A percentile compares a stretch with the other conserved stretches of the same genome.
phyloP scores from a whole-genome alignment of 2,797 vertebrate species.

The Luscinia megarhynchos region DNA sequence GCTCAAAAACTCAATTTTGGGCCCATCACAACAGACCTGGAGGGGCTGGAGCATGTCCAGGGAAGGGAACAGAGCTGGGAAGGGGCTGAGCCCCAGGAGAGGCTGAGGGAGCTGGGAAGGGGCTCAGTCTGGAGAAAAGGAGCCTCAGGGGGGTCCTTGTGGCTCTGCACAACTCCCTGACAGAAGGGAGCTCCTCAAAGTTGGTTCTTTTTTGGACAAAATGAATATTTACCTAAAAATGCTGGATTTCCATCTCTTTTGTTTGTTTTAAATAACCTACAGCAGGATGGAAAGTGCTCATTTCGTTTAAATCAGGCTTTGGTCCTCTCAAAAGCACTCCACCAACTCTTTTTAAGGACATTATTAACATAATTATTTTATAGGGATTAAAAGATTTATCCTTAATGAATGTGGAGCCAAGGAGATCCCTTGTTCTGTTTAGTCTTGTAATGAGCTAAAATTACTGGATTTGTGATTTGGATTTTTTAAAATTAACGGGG shows the following conservation, averaged over 20 bases:
- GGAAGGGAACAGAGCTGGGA: background rate
- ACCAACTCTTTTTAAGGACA: background rate
- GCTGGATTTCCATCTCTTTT: background rate
- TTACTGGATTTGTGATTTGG: background rate
- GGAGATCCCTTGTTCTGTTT: background rate
- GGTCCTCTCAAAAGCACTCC: background rate
- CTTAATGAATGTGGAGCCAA: background rate
- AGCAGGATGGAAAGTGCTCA: background rate
- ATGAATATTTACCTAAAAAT: background rate
- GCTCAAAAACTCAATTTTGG: background rate
- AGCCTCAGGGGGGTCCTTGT: background rate
- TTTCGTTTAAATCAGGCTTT: background rate
- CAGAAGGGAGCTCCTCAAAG: background rate
- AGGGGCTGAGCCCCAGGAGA: background rate
- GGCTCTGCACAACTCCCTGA: background rate
- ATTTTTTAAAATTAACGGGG: background rate
- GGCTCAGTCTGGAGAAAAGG: background rate
- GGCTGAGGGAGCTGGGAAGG: background rate
- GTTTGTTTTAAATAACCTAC: background rate
- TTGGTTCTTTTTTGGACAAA: background rate
- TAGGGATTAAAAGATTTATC: background rate
- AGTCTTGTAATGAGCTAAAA: background rate
- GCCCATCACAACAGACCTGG: background rate
- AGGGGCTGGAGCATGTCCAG: background rate
- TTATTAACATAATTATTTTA: background rate